Base-by-base conservation (phyloP, 2,888 invertebrate species). In the Phragmatobia fuliginosa region DNA sequence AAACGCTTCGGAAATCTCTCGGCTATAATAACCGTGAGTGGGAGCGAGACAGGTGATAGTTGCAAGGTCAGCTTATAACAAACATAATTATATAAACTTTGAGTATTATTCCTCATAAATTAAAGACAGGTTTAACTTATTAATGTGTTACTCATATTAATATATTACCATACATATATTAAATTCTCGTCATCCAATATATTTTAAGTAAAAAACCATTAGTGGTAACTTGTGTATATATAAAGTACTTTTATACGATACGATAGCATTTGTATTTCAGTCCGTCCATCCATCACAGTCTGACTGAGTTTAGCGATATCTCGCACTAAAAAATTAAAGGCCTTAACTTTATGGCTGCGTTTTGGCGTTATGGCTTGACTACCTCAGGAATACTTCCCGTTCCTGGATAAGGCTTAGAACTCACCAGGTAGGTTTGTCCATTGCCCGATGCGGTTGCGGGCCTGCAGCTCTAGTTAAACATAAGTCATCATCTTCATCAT, bases 11-110 rank as follows among this genome's bases (percentile, higher is more conserved):
- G 90, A 91, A 92, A 91, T 90, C 89, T 82, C 78, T 79, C 79
- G 85, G 83, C 80, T 70, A 84, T 79, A 78, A 84, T 83, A 80
- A 77, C 75, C 75, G 72, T 71, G 72, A 64, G 93, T 86, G 89
- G 75, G 90, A 94, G 78, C 28, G 91, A 86, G 93, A 93, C 52
- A 66, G 75, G 74, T 73, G 70, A 85, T 73, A 70, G 70, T 72
- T 71, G 81, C 94, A 94, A 94, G 94, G 94, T 93, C 93, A 92
- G 81, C 80, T 81, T 79, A 81, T 89, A 89, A 89, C 88, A 89
- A 89, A 90, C 90, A 91, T 80, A 84, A 80, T 72, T 56, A 75
- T 72, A 83, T 77, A 72, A 76, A 79, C 75, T 79, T 73, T 74
- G 67, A 76, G 83, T 75, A 77, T 79, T 73, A 83, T 79, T 81